These are phyloP conservation scores for Drosophila parvula DNA, from an alignment of 1,140 invertebrate genomes.

Conservation along the genomic window DNA sequence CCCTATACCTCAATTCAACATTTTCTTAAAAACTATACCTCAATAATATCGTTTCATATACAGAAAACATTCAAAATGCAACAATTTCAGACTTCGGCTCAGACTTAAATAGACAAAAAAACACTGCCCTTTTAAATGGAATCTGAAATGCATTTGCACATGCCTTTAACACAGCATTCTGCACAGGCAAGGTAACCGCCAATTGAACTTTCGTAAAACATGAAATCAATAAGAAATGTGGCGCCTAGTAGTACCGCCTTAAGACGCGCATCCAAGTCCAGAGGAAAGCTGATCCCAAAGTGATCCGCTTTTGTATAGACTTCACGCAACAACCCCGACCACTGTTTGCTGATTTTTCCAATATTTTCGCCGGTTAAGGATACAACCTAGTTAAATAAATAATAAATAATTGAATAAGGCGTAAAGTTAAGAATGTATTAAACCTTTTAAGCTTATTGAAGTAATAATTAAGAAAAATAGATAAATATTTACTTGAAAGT, in stretches of 20 bases:
- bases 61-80: neutral
- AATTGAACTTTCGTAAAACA: constrained; percentile 88
- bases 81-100: neutral
- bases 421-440: neutral
- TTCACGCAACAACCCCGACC: constrained; percentile 89
- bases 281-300: constrained; percentile 91
- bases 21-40: too few species aligned
- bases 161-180: neutral
- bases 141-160: neutral
- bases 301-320: constrained; percentile 90
- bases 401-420: too few species aligned
- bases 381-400: constrained; percentile 84
- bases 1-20: too few species aligned
- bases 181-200: constrained; percentile 15
- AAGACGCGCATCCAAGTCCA: constrained; percentile 91
- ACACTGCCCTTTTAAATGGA: neutral
- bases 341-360: constrained; percentile 91
- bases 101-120: neutral
- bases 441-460: neutral
- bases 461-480: neutral
- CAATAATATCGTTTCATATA: neutral
- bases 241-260: constrained; percentile 92
- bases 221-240: constrained; percentile 89
- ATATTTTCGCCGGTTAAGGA: constrained; percentile 87
- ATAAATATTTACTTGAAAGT: constrained; percentile 86